phyloP scores from a whole-genome alignment of 2,113 vertebrate genomes.

The Pampusana beccarii region DNA sequence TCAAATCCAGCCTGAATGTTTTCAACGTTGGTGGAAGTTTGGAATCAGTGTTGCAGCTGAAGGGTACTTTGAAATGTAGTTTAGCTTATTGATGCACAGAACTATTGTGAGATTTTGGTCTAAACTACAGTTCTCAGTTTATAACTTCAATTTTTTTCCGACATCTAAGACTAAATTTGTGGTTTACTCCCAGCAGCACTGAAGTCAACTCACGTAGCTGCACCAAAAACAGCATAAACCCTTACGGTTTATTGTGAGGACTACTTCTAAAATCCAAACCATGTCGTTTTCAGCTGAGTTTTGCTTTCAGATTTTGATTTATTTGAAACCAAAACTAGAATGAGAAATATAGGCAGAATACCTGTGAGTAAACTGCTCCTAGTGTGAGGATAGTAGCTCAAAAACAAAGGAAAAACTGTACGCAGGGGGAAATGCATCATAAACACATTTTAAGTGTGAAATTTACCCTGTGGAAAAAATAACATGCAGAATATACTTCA shows the following conservation, averaged over 20 bases:
- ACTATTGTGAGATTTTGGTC: neutral
- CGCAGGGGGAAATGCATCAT: neutral
- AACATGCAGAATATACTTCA: neutral
- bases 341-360: neutral
- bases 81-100: neutral
- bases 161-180: neutral
- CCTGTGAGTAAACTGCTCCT: neutral
- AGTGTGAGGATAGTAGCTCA: neutral
- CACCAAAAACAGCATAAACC: neutral
- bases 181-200: neutral
- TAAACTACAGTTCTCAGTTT: neutral
- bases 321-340: neutral
- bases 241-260: neutral
- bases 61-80: neutral
- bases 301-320: neutral
- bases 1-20: neutral
- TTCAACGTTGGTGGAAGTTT: neutral
- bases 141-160: neutral
- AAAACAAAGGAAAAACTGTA: neutral
- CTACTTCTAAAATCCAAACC: neutral
- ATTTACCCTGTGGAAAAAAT: neutral
- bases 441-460: neutral
- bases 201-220: neutral
- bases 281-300: neutral
- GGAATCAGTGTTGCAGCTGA: neutral